Percentiles rank a stretch among this genome's conserved stretches.
phyloP scores from a whole-genome alignment of 2,888 invertebrate species.

The Leptopilina myrica region DNA sequence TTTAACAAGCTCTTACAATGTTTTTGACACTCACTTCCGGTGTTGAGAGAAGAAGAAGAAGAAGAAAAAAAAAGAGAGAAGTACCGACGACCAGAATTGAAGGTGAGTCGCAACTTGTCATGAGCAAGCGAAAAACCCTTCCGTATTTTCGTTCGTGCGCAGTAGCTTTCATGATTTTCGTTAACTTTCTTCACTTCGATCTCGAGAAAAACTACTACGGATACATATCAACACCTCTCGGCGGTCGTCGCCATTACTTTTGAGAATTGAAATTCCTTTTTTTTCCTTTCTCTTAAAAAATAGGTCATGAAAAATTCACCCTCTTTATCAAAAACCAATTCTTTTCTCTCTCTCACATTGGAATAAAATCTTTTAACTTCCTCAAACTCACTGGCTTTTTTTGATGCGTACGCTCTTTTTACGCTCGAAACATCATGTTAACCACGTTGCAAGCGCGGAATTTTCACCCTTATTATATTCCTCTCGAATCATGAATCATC shows the following conservation, averaged over 20 bases:
- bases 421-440: slow-evolving; percentile 10
- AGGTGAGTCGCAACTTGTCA: slow-evolving; percentile 15
- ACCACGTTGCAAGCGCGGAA: slow-evolving; percentile 20
- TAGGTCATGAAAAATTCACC: not conserved
- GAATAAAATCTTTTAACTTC: not conserved
- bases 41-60: not conserved
- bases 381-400: not conserved
- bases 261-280: not conserved
- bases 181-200: slow-evolving; percentile 34
- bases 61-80: not conserved
- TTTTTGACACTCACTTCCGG: slow-evolving; percentile 15
- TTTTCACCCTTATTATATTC: slow-evolving; percentile 12
- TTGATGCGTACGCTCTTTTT: not conserved
- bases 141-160: slow-evolving; percentile 31
- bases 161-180: slow-evolving; percentile 39
- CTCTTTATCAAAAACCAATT: not conserved
- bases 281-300: not conserved
- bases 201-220: slow-evolving; percentile 22
- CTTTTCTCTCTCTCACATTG: not conserved
- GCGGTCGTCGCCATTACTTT: slow-evolving; percentile 27
- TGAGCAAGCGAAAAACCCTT: slow-evolving; percentile 23
- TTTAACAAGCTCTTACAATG: not conserved
- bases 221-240: slow-evolving; percentile 37
- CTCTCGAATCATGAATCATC: slow-evolving; percentile 21
- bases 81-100: slow-evolving; percentile 2